phyloP scores from a whole-genome alignment of 2,113 vertebrate species.

The Nothoprocta pentlandii region DNA sequence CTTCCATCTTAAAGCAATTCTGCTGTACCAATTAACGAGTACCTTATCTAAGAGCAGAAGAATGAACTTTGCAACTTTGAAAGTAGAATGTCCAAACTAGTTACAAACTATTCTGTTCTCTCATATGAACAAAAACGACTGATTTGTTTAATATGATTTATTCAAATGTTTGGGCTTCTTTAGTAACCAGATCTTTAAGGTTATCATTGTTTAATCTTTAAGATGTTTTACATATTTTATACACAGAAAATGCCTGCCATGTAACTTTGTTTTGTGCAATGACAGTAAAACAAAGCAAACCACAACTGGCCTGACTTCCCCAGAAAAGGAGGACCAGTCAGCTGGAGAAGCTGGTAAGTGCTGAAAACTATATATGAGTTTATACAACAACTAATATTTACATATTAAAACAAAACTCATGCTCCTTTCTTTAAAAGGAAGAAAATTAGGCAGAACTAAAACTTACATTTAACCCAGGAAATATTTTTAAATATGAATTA shows the following conservation, averaged over 20 bases:
- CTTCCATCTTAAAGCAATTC: neutral
- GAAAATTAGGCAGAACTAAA: conserved; percentile 31
- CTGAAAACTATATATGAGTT: neutral
- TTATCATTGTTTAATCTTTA: too few relatives aligned
- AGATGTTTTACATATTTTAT: conserved; percentile 20
- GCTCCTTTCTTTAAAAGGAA: conserved; percentile 18
- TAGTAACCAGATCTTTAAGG: neutral
- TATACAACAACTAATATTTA: neutral
- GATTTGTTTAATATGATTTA: neutral
- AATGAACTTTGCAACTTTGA: neutral
- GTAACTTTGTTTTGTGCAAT: neutral
- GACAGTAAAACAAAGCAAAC: neutral
- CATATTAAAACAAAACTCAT: neutral
- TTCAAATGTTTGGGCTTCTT: neutral
- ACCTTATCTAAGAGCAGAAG: neutral
- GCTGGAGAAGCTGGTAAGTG: neutral
- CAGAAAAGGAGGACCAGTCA: neutral
- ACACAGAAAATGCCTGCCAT: neutral
- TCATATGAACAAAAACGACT: neutral
- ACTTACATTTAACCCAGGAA: conserved; percentile 3
- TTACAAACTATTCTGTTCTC: neutral
- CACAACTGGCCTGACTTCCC: neutral
- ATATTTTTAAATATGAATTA: conserved; percentile 41
- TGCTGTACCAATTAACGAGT: neutral
- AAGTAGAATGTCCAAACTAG: neutral